A percentile compares a stretch with the other conserved stretches of the same genome.
These are phyloP conservation scores for Poecilobothrus nobilitatus DNA, from an alignment of 2,888 invertebrate species.

Conservation along the genomic window DNA sequence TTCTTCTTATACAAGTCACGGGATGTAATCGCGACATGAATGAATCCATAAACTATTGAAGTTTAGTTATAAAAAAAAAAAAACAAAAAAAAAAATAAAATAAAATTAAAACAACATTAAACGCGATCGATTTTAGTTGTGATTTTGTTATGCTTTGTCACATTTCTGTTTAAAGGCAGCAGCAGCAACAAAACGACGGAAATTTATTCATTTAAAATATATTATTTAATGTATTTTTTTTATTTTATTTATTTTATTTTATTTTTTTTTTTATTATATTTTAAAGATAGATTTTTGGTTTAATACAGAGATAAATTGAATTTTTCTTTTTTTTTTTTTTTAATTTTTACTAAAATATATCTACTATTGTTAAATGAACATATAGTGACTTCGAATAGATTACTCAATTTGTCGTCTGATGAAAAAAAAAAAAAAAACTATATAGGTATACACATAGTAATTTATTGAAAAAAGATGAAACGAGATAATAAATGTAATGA, in stretches of 20 bases:
- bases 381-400: not conserved
- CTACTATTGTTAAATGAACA: not conserved
- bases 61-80: not conserved
- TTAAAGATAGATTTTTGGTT: not conserved
- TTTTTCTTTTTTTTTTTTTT: too few species aligned
- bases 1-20: conserved; percentile 9
- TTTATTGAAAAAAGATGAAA: not conserved
- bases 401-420: conserved; percentile 1
- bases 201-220: not conserved
- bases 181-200: not conserved
- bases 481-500: not conserved
- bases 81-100: not conserved
- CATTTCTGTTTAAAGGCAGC: not conserved
- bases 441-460: too few species aligned
- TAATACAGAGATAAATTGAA: not conserved
- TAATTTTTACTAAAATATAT: not conserved
- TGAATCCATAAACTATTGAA: conserved; percentile 9
- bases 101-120: not conserved
- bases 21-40: conserved; percentile 11
- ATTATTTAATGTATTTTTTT: too few species aligned
- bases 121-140: conserved; percentile 3
- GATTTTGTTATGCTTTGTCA: conserved; percentile 2
- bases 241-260: too few species aligned
- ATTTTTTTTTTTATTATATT: not conserved
- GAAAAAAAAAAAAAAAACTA: not conserved